These are phyloP conservation scores for Lepeophtheirus nordmannii DNA, from an alignment of 2,888 invertebrate genomes.

Conservation along the genomic window DNA sequence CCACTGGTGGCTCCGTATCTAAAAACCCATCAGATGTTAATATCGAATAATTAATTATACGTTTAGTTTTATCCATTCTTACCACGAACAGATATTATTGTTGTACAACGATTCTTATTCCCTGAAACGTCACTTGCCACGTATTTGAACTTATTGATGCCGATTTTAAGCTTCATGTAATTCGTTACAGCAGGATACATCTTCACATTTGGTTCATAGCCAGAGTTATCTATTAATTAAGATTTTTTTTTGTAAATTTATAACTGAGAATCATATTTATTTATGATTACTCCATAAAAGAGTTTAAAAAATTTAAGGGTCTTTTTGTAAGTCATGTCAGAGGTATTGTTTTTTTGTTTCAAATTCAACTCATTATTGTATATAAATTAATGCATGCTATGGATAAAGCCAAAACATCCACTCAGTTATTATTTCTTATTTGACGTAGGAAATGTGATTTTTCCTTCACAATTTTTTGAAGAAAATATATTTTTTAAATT, in stretches of 20 bases:
- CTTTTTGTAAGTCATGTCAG: no score
- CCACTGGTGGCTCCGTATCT: conserved; percentile 43
- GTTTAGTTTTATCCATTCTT: conserved; percentile 26
- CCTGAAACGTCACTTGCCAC: conserved; percentile 45
- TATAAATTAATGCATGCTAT: no score
- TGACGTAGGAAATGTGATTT: no score
- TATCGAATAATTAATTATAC: neutral
- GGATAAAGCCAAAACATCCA: no score
- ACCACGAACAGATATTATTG: conserved; percentile 44
- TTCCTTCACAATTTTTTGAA: no score
- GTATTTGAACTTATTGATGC: conserved; percentile 44
- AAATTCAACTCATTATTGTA: no score
- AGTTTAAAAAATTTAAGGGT: no score
- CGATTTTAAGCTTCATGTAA: conserved; percentile 44
- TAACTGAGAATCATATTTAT: neutral
- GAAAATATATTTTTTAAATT: no score
- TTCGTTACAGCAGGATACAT: conserved; percentile 44
- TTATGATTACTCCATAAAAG: neutral
- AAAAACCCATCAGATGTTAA: conserved; percentile 25
- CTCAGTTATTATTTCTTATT: no score
- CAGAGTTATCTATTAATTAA: conserved; percentile 42
- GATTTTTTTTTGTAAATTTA: neutral
- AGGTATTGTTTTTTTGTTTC: no score
- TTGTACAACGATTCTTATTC: conserved; percentile 46
- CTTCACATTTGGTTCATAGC: conserved; percentile 41